A percentile compares a stretch with the other conserved stretches of the same genome.
Evolutionary conservation across 2,113 vertebrate genomes (phyloP).

Genomic region (Odobenus rosmarus): DNA sequence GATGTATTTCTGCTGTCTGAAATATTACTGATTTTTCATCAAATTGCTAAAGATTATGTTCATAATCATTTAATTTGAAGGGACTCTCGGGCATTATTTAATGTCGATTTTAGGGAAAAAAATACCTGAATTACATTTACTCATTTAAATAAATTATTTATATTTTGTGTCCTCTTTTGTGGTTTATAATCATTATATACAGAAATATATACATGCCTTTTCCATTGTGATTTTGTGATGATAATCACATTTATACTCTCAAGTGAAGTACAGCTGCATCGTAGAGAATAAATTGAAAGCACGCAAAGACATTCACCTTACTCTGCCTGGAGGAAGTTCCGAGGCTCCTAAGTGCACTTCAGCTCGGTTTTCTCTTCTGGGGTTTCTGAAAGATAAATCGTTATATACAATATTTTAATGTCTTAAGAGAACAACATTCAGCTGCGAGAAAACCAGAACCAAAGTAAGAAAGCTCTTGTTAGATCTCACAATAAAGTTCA

Average conservation of each 20-base stretch:
- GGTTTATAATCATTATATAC: background rate
- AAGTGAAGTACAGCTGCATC: background rate
- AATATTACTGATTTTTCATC: background rate
- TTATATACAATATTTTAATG: background rate
- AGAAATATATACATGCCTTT: background rate
- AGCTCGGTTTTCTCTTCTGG: background rate
- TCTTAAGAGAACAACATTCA: constrained; percentile 32
- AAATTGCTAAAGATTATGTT: background rate
- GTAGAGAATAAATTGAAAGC: background rate
- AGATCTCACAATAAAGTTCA: background rate
- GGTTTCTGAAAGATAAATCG: constrained; percentile 46
- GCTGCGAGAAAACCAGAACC: background rate
- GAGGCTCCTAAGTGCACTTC: background rate
- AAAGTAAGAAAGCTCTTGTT: background rate
- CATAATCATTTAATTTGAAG: background rate
- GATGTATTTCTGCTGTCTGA: background rate
- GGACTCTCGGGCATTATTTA: background rate
- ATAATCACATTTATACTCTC: constrained; percentile 4
- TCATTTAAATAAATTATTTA: background rate
- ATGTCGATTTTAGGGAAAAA: background rate
- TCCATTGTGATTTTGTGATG: background rate
- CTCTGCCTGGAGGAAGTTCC: constrained; percentile 11
- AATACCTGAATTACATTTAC: background rate
- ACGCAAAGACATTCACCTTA: background rate
- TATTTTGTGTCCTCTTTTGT: background rate